Evolutionary conservation across 2,888 invertebrate genomes (phyloP).

Genomic region (Conops quadrifasciatus): DNA sequence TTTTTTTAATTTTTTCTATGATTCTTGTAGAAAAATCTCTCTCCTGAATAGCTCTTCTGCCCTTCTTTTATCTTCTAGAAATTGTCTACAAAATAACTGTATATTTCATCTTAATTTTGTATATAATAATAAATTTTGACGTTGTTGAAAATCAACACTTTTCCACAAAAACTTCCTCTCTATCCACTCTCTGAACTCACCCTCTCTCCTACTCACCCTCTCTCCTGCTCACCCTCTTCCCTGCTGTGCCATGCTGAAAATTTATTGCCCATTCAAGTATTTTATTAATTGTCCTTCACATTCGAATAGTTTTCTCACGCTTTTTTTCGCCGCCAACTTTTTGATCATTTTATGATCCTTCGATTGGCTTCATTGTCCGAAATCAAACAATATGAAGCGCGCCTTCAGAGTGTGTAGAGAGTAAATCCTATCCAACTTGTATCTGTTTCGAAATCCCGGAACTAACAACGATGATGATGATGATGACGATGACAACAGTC

Average conservation of each 20-base stretch:
- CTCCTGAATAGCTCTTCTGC: too few relatives aligned
- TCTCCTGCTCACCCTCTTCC: constrained; percentile 8
- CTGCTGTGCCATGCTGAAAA: constrained; percentile 42
- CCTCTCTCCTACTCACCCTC: background rate
- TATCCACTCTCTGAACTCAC: too few relatives aligned
- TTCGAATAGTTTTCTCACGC: constrained; percentile 43
- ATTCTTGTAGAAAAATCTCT: too few relatives aligned
- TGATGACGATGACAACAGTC: too few relatives aligned
- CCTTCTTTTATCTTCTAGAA: too few relatives aligned
- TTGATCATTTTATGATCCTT: constrained; percentile 63
- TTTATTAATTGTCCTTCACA: constrained; percentile 43
- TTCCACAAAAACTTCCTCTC: too few relatives aligned
- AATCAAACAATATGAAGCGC: constrained; percentile 39
- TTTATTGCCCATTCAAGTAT: constrained; percentile 45
- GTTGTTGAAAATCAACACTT: too few relatives aligned
- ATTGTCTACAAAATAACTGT: too few relatives aligned
- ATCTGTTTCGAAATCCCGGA: constrained; percentile 5
- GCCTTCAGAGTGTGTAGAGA: constrained; percentile 42
- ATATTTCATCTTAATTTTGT: too few relatives aligned
- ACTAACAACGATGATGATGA: too few relatives aligned
- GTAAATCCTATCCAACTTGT: background rate
- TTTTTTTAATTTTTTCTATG: too few relatives aligned
- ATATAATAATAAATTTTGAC: too few relatives aligned
- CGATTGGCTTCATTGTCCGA: constrained; percentile 62
- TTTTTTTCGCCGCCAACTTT: constrained; percentile 9